Conservation (phyloP, 2,113 vertebrate species). For the Nipponia nippon region DNA sequence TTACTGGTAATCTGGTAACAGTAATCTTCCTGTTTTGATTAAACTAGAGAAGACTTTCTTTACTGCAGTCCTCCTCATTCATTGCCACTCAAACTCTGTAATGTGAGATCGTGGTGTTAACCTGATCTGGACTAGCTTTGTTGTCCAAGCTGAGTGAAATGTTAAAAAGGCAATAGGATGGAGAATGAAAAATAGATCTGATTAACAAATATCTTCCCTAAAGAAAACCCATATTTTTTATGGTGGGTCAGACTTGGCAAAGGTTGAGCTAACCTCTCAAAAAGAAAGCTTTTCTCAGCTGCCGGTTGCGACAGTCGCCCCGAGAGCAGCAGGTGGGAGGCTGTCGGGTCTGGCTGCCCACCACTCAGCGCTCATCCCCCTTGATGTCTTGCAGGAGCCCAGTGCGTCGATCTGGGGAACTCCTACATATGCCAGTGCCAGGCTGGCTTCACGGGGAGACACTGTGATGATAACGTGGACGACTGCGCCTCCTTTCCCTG, state of each 20-base stretch:
- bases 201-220: neutral
- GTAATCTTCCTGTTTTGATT: neutral
- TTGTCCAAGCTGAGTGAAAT: neutral
- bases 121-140: neutral
- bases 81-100: neutral
- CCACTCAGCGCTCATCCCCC: neutral
- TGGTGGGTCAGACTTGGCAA: neutral
- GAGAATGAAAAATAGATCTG: neutral
- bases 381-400: constrained; percentile 78
- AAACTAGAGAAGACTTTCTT: neutral
- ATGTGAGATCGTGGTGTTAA: neutral
- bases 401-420: constrained; percentile 89
- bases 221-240: neutral
- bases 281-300: neutral
- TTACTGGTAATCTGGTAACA: neutral
- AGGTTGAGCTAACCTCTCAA: neutral
- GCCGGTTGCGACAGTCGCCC: neutral
- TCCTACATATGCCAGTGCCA: constrained; percentile 91
- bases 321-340: neutral
- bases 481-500: constrained; percentile 88
- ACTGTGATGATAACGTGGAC: constrained; percentile 85
- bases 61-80: neutral
- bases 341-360: neutral
- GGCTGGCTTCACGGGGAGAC: constrained; percentile 87
- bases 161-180: neutral